Evolutionary conservation across 2,888 invertebrate genomes (phyloP), one percentile per base, ranked within the genome.

Genomic region (Acronicta aceris): DNA sequence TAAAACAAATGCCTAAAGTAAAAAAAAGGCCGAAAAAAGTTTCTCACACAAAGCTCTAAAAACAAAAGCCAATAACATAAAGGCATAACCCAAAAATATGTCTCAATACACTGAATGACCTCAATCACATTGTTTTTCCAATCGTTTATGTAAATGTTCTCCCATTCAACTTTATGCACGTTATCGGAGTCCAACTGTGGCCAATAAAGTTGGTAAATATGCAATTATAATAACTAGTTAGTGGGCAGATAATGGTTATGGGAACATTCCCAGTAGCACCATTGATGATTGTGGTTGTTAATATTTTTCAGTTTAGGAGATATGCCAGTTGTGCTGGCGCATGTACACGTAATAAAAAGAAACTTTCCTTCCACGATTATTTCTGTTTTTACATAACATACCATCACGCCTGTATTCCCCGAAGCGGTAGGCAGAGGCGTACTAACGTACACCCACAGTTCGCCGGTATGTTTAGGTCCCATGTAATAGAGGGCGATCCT

Each of bases 121-220:
- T 61, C 54, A 59, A 63, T 69, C 69, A 71, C 40, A 47, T 41
- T 54, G 65, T 72, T 57, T 71, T 70, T 59, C 67, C 61, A 65
- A 67, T 64, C 67, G 68, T 68, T 73, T 77, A 77, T 74, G 73
- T 68, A 71, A 78, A 78, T 74, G 66, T 58, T 57, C 43, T 51
- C 61, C 68, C 64, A 74, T 78, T 78, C 51, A 64, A 59, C 64
- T 71, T 76, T 72, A 78, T 71, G 72, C 41, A 45, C 71, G 66
- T 74, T 78, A 78, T 78, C 78, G 55, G 59, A 51, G 57, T 54
- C 56, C 66, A 64, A 74, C 76, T 64, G 65, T 36, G 38, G 51
- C 68, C 74, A 73, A 74, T 78, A 78, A 77, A 76, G 59, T 69
- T 62, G 47, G 63, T 76, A 66, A 77, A 74, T 76, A 76, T 77